Conservation (phyloP, 2,113 vertebrate species). For the Ameiurus melas region DNA sequence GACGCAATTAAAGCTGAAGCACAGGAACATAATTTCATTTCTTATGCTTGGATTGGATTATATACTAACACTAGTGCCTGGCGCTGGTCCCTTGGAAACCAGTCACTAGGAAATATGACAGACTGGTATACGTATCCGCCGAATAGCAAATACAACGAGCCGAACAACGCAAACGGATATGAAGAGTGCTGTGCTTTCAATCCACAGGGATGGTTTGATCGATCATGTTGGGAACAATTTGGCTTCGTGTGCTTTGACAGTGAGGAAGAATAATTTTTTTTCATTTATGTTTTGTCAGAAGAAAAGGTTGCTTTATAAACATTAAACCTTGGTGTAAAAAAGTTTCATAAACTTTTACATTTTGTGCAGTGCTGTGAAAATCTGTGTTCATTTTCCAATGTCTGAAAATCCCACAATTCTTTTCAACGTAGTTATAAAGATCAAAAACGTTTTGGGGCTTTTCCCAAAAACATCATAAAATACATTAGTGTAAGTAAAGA, state of each 20-base stretch:
- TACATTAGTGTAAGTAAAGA: no score
- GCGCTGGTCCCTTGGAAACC: conserved; percentile 19
- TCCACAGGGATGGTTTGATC: neutral
- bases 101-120: neutral
- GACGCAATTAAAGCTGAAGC: neutral
- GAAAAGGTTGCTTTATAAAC: no score
- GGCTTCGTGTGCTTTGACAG: neutral
- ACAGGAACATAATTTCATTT: neutral
- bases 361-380: neutral
- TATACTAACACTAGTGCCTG: conserved; percentile 8
- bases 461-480: no score
- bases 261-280: neutral
- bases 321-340: neutral
- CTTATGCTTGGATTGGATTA: conserved; percentile 25
- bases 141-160: neutral
- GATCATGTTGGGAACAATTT: neutral
- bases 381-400: neutral
- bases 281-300: neutral
- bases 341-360: neutral
- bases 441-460: neutral
- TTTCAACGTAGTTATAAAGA: neutral
- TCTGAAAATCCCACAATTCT: neutral
- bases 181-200: neutral
- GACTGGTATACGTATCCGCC: neutral
- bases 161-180: neutral